Base-by-base conservation (phyloP, 2,888 invertebrate genomes). In the Drosophila anomalata region DNA sequence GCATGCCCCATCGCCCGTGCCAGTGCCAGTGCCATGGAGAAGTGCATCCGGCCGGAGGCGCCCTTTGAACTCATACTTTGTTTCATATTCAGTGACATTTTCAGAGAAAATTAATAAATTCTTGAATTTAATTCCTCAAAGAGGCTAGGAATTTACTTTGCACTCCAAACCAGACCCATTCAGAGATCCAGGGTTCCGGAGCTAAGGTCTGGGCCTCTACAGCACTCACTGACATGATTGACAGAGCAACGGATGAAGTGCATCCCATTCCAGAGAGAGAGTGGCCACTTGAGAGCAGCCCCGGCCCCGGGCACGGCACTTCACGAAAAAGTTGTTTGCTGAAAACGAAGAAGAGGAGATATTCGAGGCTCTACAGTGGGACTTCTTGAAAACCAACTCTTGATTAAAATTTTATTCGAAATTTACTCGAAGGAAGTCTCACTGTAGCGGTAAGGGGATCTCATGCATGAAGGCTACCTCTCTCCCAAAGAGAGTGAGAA, bases 221-320 rank as follows among this genome's bases (percentile, higher is more conserved):
- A 70, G 70, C 70, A 72, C 51, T 42, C 52, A 20, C 62, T 20
- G 41, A 57, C 50, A 67, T 53, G 83, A 79, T 75, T 78, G 84
- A 77, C 77, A 75, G 62, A 50, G 68, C 61, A 58, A 58, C 63
- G 51, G 67, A 76, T 65, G 60, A 75, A 77, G 65, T 69, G 77
- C 71, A 77, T 65, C 71, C 73, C 83, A 73, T 77, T 72, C 47
- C 24, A 47, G 29, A 41, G 41, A 47, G 29, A 41, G 41, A 52
- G 36, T 63, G 63, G 44, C 55, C 52, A 75, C 81, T 80, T 57
- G 46, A 36, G 36, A 36, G 36, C 36, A n/a, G n/a, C 7, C 12
- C 17, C 17, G 17, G 17, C 17, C 1, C 17, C 22, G 4, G 22
- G 22, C 22, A 24, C 14, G n/a, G 36, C 36, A 36, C 36, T 36